These are phyloP conservation scores for Aporophyla nigra DNA, from an alignment of 2,888 invertebrate species.

Conservation along the genomic window DNA sequence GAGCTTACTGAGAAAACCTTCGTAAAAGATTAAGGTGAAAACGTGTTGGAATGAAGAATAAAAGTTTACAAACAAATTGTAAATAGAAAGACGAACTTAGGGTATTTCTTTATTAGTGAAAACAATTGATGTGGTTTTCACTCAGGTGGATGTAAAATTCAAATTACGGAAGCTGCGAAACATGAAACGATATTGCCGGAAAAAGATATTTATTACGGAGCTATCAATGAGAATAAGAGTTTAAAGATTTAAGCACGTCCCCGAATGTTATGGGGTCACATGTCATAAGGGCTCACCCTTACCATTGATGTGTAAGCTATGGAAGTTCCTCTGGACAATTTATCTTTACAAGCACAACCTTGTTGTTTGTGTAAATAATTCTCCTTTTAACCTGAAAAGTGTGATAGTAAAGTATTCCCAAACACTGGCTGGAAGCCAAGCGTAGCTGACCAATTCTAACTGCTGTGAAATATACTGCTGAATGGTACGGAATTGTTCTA, in stretches of 20 bases:
- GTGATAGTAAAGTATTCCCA: conserved; percentile 27
- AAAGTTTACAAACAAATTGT: conserved; percentile 8
- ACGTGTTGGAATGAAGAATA: conserved; percentile 5
- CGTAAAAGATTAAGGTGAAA: conserved; percentile 23
- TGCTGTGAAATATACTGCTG: conserved; percentile 31
- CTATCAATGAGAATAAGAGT: background rate
- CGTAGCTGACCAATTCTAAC: conserved; percentile 42
- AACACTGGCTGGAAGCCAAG: conserved; percentile 48
- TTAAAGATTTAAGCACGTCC: background rate
- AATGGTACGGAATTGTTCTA: conserved; percentile 22
- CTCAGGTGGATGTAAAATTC: background rate
- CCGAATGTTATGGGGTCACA: no score
- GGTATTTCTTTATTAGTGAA: background rate
- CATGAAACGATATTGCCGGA: background rate
- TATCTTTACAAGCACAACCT: background rate
- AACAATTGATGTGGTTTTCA: no score
- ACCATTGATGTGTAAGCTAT: background rate
- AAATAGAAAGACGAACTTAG: background rate
- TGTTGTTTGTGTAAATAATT: conserved; percentile 20
- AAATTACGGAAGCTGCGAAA: background rate
- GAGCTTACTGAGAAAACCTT: conserved; percentile 26
- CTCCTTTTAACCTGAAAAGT: conserved; percentile 14
- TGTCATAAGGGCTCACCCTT: background rate
- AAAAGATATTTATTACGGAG: background rate
- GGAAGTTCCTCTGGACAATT: background rate